Percentiles rank a stretch among this genome's conserved stretches.
These are phyloP conservation scores for Meles meles DNA, from an alignment of 2,113 vertebrate species.

Conservation along the genomic window DNA sequence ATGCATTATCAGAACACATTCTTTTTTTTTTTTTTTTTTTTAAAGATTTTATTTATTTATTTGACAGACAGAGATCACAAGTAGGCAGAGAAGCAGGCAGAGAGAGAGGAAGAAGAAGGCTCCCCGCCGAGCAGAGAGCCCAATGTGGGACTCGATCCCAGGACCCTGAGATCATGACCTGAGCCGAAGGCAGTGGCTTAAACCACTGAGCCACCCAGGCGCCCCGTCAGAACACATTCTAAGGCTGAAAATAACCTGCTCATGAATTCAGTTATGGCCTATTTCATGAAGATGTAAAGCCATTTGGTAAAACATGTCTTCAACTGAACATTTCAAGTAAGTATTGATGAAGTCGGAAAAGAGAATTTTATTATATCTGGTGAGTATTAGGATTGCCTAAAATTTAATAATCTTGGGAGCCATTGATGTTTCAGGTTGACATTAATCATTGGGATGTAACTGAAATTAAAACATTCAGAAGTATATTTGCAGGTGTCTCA, in stretches of 20 bases:
- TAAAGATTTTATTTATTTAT: no score
- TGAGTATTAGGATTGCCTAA: not conserved
- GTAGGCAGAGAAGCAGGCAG: no score
- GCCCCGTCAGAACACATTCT: slow-evolving; percentile 39
- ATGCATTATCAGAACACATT: slow-evolving; percentile 41
- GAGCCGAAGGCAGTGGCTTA: no score
- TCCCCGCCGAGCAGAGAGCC: no score
- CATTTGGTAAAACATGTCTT: not conserved
- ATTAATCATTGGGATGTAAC: not conserved
- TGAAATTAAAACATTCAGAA: slow-evolving; percentile 38
- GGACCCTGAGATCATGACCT: no score
- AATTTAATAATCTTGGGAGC: not conserved
- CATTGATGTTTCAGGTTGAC: not conserved
- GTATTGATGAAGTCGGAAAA: not conserved
- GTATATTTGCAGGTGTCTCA: not conserved
- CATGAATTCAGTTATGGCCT: slow-evolving; percentile 26
- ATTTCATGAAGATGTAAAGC: slow-evolving; percentile 22
- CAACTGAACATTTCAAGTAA: not conserved
- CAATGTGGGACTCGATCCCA: no score
- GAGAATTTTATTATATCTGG: not conserved
- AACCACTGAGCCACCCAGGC: no score
- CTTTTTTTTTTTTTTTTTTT: no score
- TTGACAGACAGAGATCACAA: no score
- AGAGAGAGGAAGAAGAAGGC: no score
- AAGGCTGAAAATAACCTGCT: slow-evolving; percentile 50